These are phyloP conservation scores for Schizopygopsis malacanthus DNA, from an alignment of 2,797 vertebrate species.

Conservation along the genomic window DNA sequence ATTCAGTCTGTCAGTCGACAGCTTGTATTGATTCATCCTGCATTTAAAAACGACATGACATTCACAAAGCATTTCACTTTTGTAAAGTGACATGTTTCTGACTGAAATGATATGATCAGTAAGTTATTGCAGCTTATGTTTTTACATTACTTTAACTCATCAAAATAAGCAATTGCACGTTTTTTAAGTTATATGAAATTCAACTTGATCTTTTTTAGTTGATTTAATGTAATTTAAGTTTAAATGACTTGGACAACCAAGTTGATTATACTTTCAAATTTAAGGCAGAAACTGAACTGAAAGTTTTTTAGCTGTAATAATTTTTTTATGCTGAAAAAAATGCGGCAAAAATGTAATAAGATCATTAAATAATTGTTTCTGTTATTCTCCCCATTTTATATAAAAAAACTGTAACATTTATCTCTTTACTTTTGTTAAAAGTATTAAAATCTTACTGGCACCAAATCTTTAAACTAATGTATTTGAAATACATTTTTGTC, in stretches of 20 bases:
- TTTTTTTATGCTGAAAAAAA: background rate
- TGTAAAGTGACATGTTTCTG: background rate
- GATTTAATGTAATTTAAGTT: background rate
- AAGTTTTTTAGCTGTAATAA: background rate
- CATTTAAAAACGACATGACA: background rate
- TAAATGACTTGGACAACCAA: background rate
- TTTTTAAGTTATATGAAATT: background rate
- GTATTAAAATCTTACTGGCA: background rate
- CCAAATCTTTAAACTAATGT: background rate
- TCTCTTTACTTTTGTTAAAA: background rate
- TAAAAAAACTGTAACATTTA: background rate
- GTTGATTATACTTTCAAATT: background rate
- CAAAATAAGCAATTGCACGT: background rate
- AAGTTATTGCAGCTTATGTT: background rate
- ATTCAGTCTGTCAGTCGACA: background rate
- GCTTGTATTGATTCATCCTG: background rate
- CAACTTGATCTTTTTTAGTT: background rate
- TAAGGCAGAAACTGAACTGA: background rate
- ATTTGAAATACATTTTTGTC: background rate
- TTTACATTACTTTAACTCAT: background rate
- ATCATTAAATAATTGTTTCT: background rate
- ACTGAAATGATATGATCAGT: background rate
- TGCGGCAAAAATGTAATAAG: no score
- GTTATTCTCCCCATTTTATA: background rate
- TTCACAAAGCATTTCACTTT: background rate